A percentile compares a stretch with the other conserved stretches of the same genome.
phyloP scores from a whole-genome alignment of 2,888 invertebrate genomes.

The Parnassius glacialis region DNA sequence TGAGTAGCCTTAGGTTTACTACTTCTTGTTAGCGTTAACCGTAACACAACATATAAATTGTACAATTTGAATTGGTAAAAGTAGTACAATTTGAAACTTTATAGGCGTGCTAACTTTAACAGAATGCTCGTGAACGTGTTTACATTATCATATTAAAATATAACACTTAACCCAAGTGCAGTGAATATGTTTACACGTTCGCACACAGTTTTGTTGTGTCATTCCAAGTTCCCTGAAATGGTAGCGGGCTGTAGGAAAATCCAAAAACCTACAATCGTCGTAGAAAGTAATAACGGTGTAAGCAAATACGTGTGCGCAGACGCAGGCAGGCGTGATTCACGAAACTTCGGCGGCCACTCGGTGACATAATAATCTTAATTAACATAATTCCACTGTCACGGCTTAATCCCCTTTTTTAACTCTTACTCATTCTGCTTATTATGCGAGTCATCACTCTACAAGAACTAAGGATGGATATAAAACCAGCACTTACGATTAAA shows the following conservation, averaged over 20 bases:
- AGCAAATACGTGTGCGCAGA: constrained; percentile 46
- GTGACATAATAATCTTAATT: constrained; percentile 79
- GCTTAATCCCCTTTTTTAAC: constrained; percentile 58
- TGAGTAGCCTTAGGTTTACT: too few species aligned
- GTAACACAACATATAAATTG: too few species aligned
- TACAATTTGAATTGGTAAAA: too few species aligned
- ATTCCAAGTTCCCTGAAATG: constrained; percentile 20
- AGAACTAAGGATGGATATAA: constrained; percentile 34
- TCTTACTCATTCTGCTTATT: constrained; percentile 54
- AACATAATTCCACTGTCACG: constrained; percentile 65
- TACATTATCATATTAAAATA: too few species aligned
- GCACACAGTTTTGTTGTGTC: constrained; percentile 8
- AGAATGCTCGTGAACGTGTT: too few species aligned
- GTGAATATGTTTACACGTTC: background rate
- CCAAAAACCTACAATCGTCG: constrained; percentile 37
- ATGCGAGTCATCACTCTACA: constrained; percentile 41
- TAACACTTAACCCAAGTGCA: background rate
- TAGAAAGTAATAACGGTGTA: constrained; percentile 78
- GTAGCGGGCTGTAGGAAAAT: constrained; percentile 25
- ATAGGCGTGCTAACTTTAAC: too few species aligned
- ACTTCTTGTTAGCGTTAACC: too few species aligned
- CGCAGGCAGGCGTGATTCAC: constrained; percentile 62
- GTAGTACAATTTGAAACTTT: too few species aligned
- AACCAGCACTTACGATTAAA: background rate
- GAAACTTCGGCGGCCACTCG: constrained; percentile 51